Percentiles rank a stretch among this genome's conserved stretches.
These are phyloP conservation scores for Fragum sueziense DNA, from an alignment of 2,888 invertebrate genomes.

Conservation along the genomic window DNA sequence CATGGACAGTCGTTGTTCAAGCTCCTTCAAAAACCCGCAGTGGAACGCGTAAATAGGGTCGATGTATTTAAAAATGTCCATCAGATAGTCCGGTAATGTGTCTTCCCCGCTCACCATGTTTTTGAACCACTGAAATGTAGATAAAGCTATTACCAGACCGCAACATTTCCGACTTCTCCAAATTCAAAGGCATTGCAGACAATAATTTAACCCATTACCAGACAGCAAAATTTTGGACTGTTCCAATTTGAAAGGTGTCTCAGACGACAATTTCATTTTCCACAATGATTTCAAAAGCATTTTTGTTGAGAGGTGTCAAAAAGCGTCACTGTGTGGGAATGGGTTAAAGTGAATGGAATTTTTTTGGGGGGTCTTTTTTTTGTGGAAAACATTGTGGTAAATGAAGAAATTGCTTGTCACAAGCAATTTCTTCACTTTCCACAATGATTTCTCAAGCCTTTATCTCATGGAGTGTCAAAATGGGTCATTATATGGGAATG, in stretches of 20 bases:
- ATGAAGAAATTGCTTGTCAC: background rate
- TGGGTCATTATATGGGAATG: background rate
- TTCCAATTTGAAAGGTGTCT: no score
- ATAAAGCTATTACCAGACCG: background rate
- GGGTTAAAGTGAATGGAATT: no score
- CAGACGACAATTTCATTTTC: no score
- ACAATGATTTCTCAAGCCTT: background rate
- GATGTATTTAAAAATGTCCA: conserved; percentile 85
- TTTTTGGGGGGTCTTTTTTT: no score
- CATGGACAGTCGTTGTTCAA: conserved; percentile 89
- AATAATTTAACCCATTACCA: background rate
- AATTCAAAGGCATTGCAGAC: no score
- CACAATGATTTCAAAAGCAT: no score
- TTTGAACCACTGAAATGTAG: conserved; percentile 87
- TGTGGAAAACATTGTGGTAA: background rate
- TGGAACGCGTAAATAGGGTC: conserved; percentile 92
- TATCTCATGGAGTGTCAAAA: no score
- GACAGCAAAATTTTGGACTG: no score
- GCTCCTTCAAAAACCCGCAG: conserved; percentile 89
- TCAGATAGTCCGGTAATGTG: conserved; percentile 85
- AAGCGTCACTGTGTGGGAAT: no score
- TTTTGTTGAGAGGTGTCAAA: no score
- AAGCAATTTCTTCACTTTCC: background rate
- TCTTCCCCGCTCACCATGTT: conserved; percentile 87
- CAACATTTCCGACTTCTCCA: no score